These are phyloP conservation scores for Asteroscopus sphinx DNA, from an alignment of 2,888 invertebrate species.

Conservation along the genomic window DNA sequence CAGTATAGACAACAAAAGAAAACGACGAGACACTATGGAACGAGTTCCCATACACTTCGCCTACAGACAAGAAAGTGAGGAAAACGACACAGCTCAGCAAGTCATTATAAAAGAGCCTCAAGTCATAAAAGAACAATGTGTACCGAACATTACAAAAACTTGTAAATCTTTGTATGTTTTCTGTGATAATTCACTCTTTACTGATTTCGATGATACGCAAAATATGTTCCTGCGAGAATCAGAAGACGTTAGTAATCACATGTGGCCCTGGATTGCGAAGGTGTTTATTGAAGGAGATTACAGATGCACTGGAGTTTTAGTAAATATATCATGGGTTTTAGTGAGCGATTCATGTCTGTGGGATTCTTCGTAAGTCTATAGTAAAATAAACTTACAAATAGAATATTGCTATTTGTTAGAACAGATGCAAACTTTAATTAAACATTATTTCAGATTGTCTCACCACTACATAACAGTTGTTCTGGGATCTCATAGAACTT, in stretches of 20 bases:
- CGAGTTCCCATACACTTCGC: constrained; percentile 74
- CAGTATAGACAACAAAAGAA: constrained; percentile 60
- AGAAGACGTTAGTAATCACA: constrained; percentile 53
- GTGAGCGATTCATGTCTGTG: constrained; percentile 89
- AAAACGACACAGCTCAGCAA: constrained; percentile 62
- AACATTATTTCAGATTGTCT: constrained; percentile 80
- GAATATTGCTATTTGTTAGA: background rate
- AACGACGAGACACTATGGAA: constrained; percentile 64
- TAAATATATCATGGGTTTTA: constrained; percentile 92
- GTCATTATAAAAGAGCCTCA: constrained; percentile 77
- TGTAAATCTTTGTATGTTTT: constrained; percentile 89
- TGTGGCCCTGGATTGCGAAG: constrained; percentile 94
- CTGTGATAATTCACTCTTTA: constrained; percentile 85
- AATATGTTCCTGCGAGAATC: constrained; percentile 64
- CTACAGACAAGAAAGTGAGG: constrained; percentile 64
- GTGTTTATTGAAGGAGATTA: constrained; percentile 92
- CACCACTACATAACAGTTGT: constrained; percentile 91
- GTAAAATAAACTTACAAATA: background rate
- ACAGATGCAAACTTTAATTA: background rate
- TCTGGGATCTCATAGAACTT: constrained; percentile 91
- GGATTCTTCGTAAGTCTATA: constrained; percentile 74
- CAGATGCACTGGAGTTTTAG: constrained; percentile 92
- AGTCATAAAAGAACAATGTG: constrained; percentile 81
- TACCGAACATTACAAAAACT: constrained; percentile 83
- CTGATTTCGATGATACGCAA: constrained; percentile 72